phyloP scores from a whole-genome alignment of 30 jellyfish, hydroid and myxozoan species.

The Haliclystus octoradiatus region DNA sequence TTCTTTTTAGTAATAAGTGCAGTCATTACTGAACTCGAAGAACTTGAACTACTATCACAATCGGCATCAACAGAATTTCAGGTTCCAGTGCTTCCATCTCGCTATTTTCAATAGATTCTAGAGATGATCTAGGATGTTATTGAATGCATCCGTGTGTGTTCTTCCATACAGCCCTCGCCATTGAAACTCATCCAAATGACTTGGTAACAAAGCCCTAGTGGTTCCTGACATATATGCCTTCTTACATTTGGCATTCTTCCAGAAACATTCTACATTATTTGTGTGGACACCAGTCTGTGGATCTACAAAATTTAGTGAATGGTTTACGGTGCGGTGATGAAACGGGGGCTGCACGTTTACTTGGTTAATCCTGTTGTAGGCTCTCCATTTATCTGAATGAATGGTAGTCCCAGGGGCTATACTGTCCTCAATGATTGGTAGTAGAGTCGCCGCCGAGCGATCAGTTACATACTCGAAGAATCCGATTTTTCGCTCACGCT shows the following conservation, averaged over 20 bases:
- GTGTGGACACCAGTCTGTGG: conserved; percentile 31
- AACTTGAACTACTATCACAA: no score
- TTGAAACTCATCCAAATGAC: neutral
- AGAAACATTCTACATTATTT: conserved; percentile 2
- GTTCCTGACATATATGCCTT: neutral
- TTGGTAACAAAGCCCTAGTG: neutral
- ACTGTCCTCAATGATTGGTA: conserved; percentile 4
- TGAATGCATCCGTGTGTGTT: neutral
- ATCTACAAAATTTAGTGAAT: conserved; percentile 15
- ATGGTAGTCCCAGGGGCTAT: conserved; percentile 14
- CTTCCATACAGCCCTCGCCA: neutral
- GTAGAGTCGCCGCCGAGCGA: conserved; percentile 8
- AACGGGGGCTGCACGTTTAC: neutral
- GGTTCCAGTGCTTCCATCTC: no score
- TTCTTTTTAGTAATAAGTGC: neutral
- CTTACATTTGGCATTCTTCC: conserved; percentile 10
- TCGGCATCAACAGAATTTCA: no score
- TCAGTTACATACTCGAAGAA: neutral
- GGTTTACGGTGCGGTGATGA: conserved; percentile 1
- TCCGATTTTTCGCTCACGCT: conserved; percentile 9
- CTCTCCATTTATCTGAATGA: conserved; percentile 19
- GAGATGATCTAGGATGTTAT: neutral
- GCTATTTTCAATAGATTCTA: no score
- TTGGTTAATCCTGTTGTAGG: conserved; percentile 12
- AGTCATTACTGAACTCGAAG: no score